These are phyloP conservation scores for Apostichopus californicus DNA, from an alignment of 35 echinoderm and acorn worm species.

Conservation along the genomic window DNA sequence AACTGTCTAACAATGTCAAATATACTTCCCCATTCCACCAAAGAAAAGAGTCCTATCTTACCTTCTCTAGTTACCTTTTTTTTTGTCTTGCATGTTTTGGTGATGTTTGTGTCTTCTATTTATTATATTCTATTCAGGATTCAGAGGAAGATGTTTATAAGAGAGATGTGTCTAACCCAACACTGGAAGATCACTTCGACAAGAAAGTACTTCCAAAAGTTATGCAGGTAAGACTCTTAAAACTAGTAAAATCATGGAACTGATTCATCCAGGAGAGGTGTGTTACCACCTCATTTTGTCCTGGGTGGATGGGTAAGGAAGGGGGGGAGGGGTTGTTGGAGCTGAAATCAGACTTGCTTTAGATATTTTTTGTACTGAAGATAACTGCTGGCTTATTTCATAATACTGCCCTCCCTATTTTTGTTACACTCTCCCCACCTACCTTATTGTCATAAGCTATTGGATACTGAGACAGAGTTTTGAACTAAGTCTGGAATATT, in stretches of 20 bases:
- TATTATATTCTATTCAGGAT: conserved; percentile 53
- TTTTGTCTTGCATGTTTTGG: not conserved
- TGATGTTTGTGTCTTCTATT: not conserved
- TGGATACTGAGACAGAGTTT: not conserved
- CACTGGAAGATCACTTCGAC: conserved; percentile 97
- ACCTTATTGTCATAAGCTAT: too few species aligned
- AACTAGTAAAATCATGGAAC: too few species aligned
- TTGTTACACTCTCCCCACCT: too few species aligned
- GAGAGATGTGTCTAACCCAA: conserved; percentile 83
- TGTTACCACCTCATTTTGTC: too few species aligned
- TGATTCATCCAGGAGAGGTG: too few species aligned
- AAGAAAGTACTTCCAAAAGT: conserved; percentile 95
- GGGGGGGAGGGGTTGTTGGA: too few species aligned
- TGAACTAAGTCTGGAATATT: not conserved
- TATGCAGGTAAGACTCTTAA: conserved; percentile 76
- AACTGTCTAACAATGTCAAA: too few species aligned
- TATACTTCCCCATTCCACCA: too few species aligned
- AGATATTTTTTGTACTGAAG: too few species aligned
- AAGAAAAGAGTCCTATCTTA: too few species aligned
- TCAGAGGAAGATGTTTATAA: conserved; percentile 72
- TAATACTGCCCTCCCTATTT: not conserved
- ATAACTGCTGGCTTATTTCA: not conserved
- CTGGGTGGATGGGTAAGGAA: too few species aligned
- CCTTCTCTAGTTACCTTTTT: not conserved
- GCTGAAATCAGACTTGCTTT: too few species aligned